Conservation (phyloP, 1,140 invertebrate species). For the Zaprionus vittiger region DNA sequence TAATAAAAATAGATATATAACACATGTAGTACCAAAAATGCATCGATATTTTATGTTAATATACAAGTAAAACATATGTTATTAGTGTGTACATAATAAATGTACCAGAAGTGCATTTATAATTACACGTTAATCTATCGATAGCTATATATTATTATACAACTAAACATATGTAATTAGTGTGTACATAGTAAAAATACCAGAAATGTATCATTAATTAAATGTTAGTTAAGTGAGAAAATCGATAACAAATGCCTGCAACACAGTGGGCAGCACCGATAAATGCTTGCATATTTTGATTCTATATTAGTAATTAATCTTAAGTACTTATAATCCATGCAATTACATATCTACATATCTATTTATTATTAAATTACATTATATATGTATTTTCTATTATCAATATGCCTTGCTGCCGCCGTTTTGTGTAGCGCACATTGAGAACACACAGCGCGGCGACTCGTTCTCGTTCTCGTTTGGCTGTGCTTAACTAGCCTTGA, state of each 20-base stretch:
- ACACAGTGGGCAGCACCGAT: background rate
- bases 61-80: no score
- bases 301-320: no score
- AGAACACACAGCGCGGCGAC: constrained; percentile 40
- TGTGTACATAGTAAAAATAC: background rate
- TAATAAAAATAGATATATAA: no score
- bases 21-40: no score
- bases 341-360: background rate
- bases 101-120: no score
- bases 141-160: no score
- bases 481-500: constrained; percentile 68
- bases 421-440: constrained; percentile 34
- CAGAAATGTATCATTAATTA: background rate
- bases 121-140: no score
- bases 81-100: no score
- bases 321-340: background rate
- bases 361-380: background rate
- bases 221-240: background rate
- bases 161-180: no score
- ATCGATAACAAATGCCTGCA: background rate
- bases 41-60: no score
- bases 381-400: background rate
- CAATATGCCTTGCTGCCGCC: background rate
- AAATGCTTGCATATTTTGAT: background rate
- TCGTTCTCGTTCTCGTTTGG: constrained; percentile 59